Evolutionary conservation across 2,797 vertebrate species (phyloP).

Genomic region (Hydrocynus forskahlii): DNA sequence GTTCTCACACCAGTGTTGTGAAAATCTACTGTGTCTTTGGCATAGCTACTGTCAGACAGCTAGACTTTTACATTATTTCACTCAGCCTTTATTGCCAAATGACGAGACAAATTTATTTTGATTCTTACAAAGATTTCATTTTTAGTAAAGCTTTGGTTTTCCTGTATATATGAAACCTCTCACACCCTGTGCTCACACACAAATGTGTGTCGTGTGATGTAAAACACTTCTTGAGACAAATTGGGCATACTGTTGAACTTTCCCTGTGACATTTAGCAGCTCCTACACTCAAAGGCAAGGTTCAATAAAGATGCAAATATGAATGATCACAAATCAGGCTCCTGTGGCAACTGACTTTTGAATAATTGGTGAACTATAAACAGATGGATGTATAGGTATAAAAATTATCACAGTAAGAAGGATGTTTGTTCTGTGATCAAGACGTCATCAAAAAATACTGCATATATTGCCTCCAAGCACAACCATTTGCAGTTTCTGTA

Average conservation of each 20-base stretch:
- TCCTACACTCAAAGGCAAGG: background rate
- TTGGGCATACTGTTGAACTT: background rate
- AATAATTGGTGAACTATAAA: background rate
- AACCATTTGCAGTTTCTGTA: background rate
- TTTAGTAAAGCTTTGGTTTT: background rate
- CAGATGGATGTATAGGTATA: background rate
- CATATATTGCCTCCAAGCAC: background rate
- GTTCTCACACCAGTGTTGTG: background rate
- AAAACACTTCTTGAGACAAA: background rate
- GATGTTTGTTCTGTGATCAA: too few species aligned
- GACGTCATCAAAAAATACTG: background rate
- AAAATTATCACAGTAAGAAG: background rate
- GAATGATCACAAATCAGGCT: background rate
- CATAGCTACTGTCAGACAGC: background rate
- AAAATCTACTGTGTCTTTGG: constrained; percentile 1
- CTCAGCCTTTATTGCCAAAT: background rate
- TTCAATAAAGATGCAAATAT: background rate
- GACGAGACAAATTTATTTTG: background rate
- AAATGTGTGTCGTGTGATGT: background rate
- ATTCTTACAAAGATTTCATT: too few species aligned
- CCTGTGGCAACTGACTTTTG: background rate
- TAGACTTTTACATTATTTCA: background rate
- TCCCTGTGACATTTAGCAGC: background rate
- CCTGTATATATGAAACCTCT: background rate
- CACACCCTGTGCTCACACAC: background rate